Evolutionary conservation across 2,797 vertebrate genomes (phyloP).

Genomic region (Gobio occitaniae): DNA sequence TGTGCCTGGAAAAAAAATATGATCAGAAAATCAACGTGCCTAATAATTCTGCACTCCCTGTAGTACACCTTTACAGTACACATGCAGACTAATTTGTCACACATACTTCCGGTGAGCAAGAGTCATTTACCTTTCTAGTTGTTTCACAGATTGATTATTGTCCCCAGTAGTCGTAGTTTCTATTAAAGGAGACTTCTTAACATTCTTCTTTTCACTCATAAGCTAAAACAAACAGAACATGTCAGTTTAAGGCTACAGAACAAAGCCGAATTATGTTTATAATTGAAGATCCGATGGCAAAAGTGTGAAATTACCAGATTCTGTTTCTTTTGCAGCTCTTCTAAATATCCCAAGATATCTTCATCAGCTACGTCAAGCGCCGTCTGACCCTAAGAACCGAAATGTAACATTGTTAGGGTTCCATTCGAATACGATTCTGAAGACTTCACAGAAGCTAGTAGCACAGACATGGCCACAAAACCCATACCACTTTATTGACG

Average conservation of each 20-base stretch:
- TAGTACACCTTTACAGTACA: background rate
- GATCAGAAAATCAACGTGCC: too few species aligned
- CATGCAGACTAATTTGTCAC: background rate
- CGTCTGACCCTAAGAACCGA: slow-evolving; percentile 87
- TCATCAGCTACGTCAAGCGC: slow-evolving; percentile 98
- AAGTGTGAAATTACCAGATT: slow-evolving; percentile 82
- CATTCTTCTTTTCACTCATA: slow-evolving; percentile 90
- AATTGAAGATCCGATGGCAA: background rate
- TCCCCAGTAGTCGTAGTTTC: slow-evolving; percentile 93
- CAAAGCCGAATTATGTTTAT: background rate
- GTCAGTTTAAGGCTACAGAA: background rate
- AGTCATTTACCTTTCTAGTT: slow-evolving; percentile 88
- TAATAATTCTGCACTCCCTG: too few species aligned
- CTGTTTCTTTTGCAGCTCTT: slow-evolving; percentile 98
- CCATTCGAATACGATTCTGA: background rate
- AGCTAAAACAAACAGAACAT: slow-evolving; percentile 78
- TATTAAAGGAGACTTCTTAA: slow-evolving; percentile 94
- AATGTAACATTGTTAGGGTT: background rate
- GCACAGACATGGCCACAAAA: background rate
- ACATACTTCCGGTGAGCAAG: background rate
- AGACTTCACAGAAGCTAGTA: background rate
- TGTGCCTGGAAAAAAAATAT: too few species aligned
- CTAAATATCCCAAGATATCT: slow-evolving; percentile 97
- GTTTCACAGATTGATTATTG: slow-evolving; percentile 94
- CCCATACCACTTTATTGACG: slow-evolving; percentile 97